Base-by-base conservation (phyloP, 2,888 invertebrate species). In the Caenorhabditis doughertyi region DNA sequence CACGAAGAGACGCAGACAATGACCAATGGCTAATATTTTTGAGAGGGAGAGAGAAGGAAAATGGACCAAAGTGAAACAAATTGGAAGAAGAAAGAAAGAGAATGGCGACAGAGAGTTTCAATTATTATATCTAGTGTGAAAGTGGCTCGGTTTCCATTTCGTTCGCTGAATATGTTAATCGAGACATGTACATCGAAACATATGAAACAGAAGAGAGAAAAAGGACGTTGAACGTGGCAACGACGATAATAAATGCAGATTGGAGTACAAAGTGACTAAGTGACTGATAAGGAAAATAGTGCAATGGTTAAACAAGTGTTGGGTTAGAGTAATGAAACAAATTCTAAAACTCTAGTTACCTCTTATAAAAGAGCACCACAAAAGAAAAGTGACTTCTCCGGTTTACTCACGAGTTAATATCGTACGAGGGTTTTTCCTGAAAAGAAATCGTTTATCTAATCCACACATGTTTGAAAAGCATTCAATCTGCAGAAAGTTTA, bases 1-100 rank as follows among this genome's bases (percentile, higher is more conserved):
- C 55, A 65, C 65, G 56, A 25, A 11, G 74, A 76, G 76, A 76
- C 76, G 76, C 76, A 76, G 76, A 60, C 58, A 27, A n/a, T 35
- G 27, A 58, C 58, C 58, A 60, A 60, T 23, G 42, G 35, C 32
- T 68, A 55, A 58, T 60, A 62, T 76, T 76, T 76, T 68, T 55
- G 64, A 42, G 62, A 44, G 47, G 39, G 53, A 60, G 35, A 27
- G 21, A 16, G 21, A 35, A 27, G 21, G 16, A 11, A 35, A n/a
- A 16, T 21, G 51, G 35, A 35, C 29, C 44, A 49, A 39, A 42
- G 51, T 35, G 53, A 21, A 29, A 47, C 56, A 60, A 58, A 35
- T 47, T 55, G 58, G 39, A 11, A 51, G 49, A 25, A 44, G n/a
- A 42, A 32, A 64, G 47, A 9, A n/a, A 60, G 16, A 21, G 56